These are phyloP conservation scores for Sander vitreus DNA, from an alignment of 2,113 vertebrate species.

Conservation along the genomic window DNA sequence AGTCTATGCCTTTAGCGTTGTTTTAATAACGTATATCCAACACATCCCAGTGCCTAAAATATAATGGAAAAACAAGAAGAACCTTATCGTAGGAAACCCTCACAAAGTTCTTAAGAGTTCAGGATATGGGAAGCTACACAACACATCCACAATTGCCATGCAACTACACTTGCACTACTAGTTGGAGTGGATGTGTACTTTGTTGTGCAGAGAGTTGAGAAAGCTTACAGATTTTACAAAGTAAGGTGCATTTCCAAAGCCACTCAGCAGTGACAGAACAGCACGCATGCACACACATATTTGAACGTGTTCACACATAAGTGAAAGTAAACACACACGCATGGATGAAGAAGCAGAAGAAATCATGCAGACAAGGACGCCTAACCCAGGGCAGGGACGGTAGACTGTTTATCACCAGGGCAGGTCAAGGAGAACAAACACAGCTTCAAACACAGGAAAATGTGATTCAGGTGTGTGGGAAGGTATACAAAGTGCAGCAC, in stretches of 20 bases:
- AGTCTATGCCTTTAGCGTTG: background rate
- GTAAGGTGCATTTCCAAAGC: conserved; percentile 21
- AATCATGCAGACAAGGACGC: conserved; percentile 29
- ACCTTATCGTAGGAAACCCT: background rate
- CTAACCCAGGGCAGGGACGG: conserved; percentile 37
- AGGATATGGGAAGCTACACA: background rate
- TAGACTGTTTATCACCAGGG: conserved; percentile 52
- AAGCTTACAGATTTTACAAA: conserved; percentile 15
- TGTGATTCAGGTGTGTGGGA: conserved; percentile 71
- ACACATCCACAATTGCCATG: background rate
- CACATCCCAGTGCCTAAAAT: background rate
- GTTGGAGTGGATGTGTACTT: background rate
- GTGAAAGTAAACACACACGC: conserved; percentile 35
- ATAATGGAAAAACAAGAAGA: background rate
- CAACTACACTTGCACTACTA: background rate
- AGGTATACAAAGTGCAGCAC: conserved; percentile 34
- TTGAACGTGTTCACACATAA: conserved; percentile 17
- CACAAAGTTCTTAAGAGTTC: background rate
- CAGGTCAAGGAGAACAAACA: conserved; percentile 53
- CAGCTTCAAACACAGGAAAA: conserved; percentile 56
- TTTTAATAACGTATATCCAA: conserved; percentile 1
- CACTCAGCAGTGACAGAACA: background rate
- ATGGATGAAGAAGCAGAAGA: conserved; percentile 29
- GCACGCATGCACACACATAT: conserved; percentile 1
- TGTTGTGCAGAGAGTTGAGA: background rate